Evolutionary conservation across 2,888 invertebrate genomes (phyloP), one percentile per base, ranked within the genome.

Genomic region (Nemapogon koenigi): DNA sequence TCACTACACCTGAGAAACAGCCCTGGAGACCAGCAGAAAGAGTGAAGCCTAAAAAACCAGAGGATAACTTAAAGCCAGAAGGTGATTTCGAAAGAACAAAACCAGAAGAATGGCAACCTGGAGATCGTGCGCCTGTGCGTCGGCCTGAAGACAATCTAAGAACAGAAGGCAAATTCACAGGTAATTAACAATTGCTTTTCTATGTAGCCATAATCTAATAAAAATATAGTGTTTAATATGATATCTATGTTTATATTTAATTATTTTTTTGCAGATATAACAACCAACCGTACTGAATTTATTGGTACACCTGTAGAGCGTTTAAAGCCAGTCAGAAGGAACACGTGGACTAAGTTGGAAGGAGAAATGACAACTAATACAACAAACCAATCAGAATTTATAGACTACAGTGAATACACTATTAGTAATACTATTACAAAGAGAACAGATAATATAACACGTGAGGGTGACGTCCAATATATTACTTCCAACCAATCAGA

Each of bases 331-430:
- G 83, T 88, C 33, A 76, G 90, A 48, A 81, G 89, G 38, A 88
- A 89, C 52, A 90, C 90, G 1, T 90, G 85, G 81, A 90, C 90
- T 0, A 90, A 90, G 61, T 70, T 88, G 30, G 89, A 88, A 65
- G 89, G 89, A 18, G 89, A 89, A 39, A 84, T 89, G 63, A 81
- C 64, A 29, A 84, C 85, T 28, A 87, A 87, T 49, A 89, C 89
- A 3, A 89, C 89, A 13, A 82, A 72, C 36, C 78, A 82, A 57
- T 80, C 84, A 1, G 88, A 89, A 62, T 89, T n/a, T 51, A 69
- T 87, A 40, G 86, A 88, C 59, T 83, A 84, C 51, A 83, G 82
- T 11, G 69, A 75, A 40, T 66, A 60, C 30, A 73, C 79, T 3
- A 84, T 88, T 59, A 83, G 84, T 16, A 83, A 82, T 41, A 67